Percentiles rank a stretch among this genome's conserved stretches.
Conservation (phyloP, 2,797 vertebrate genomes). For the Petrocephalus schoutedeni region DNA sequence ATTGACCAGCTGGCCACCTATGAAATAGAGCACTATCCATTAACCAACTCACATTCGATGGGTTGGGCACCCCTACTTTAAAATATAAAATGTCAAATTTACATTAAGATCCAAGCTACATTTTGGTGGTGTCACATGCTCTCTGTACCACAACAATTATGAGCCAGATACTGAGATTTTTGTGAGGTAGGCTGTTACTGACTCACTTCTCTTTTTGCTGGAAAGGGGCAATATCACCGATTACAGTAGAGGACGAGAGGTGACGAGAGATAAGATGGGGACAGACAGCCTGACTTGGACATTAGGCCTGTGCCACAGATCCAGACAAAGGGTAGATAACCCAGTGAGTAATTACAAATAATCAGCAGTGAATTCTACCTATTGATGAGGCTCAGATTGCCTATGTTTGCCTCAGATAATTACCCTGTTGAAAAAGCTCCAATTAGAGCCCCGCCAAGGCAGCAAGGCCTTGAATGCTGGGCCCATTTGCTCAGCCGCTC, state of each 20-base stretch:
- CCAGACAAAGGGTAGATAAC: constrained; percentile 20
- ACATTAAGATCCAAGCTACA: background rate
- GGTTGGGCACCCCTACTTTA: background rate
- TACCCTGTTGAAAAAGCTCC: constrained; percentile 20
- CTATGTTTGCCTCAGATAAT: constrained; percentile 30
- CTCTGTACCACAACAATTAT: background rate
- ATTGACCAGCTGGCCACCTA: too few relatives aligned
- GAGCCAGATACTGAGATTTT: background rate
- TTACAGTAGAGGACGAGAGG: background rate
- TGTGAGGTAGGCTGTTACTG: background rate
- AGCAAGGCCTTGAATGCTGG: constrained; percentile 12
- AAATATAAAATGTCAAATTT: background rate
- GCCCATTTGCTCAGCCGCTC: constrained; percentile 24
- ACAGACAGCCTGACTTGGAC: constrained; percentile 1
- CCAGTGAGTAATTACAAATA: constrained; percentile 36
- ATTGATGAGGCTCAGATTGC: constrained; percentile 31
- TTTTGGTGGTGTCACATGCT: background rate
- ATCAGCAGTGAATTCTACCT: constrained; percentile 36
- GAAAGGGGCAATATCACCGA: background rate
- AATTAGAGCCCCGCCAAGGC: constrained; percentile 25
- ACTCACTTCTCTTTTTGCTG: background rate
- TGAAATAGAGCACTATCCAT: too few relatives aligned
- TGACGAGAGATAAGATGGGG: background rate
- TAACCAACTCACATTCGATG: background rate
- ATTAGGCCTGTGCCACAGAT: constrained; percentile 40